Conservation (phyloP, 2,797 vertebrate species). For the Prunella strophiata region DNA sequence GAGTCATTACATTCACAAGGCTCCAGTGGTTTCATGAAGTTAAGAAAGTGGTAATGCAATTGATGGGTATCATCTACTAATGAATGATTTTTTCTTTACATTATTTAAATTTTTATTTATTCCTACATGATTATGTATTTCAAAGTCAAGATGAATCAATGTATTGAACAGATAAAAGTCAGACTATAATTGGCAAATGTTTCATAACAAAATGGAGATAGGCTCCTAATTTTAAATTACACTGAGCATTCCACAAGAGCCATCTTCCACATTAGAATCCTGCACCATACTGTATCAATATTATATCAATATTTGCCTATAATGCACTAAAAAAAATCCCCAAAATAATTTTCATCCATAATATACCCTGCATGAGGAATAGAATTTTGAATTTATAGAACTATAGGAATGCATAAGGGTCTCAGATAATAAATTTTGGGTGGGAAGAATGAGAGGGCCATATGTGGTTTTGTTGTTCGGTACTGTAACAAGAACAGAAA, state of each 20-base stretch:
- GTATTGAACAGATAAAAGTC: neutral
- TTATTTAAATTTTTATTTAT: slow-evolving; percentile 57
- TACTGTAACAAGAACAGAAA: neutral
- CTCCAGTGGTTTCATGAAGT: neutral
- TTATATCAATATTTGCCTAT: neutral
- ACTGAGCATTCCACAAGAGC: neutral
- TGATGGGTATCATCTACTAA: neutral
- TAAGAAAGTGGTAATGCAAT: neutral
- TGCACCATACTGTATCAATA: neutral
- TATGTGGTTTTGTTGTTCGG: neutral
- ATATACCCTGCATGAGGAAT: neutral
- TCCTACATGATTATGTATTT: slow-evolving; percentile 7
- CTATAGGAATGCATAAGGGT: neutral
- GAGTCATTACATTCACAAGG: slow-evolving; percentile 10
- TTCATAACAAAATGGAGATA: neutral
- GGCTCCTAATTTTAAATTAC: slow-evolving; percentile 5
- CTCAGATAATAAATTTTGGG: neutral
- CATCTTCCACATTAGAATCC: neutral
- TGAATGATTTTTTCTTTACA: neutral
- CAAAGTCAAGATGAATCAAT: slow-evolving; percentile 23
- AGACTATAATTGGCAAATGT: neutral
- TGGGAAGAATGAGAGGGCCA: neutral
- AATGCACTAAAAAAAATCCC: neutral
- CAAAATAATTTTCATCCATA: neutral
- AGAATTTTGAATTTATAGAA: neutral